These are phyloP conservation scores for Drosophila obscura DNA, from an alignment of 1,140 invertebrate genomes.

Conservation along the genomic window DNA sequence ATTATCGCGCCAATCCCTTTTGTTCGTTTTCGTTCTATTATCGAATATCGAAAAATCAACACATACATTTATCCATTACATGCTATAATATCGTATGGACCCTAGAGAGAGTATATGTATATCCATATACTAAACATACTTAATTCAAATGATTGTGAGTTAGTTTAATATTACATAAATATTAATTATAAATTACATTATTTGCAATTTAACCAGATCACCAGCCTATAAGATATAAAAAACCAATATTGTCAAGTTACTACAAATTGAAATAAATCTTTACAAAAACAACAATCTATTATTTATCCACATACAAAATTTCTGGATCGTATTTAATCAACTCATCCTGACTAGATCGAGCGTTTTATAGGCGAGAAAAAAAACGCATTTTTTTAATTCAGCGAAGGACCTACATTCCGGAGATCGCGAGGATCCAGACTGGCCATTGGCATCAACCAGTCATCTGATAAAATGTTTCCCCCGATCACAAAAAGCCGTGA, in stretches of 20 bases:
- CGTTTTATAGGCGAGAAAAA: too few species aligned
- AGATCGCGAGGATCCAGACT: too few species aligned
- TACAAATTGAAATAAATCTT: conserved; percentile 72
- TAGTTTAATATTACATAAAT: conserved; percentile 82
- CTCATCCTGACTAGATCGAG: too few species aligned
- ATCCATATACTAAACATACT: conserved; percentile 64
- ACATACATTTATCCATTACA: conserved; percentile 29
- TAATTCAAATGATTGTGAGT: conserved; percentile 82
- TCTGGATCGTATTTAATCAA: too few species aligned
- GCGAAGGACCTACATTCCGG: too few species aligned
- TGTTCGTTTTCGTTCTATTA: conserved; percentile 55
- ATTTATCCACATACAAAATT: too few species aligned
- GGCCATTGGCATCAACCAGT: too few species aligned
- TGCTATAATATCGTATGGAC: conserved; percentile 23
- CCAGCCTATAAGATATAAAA: conserved; percentile 70
- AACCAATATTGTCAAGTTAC: conserved; percentile 80
- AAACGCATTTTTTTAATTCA: too few species aligned
- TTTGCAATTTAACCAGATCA: conserved; percentile 79
- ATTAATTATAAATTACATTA: conserved; percentile 81
- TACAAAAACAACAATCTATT: conserved; percentile 30
- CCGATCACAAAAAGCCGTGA: too few species aligned
- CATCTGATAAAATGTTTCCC: too few species aligned
- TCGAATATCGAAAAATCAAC: conserved; percentile 57
- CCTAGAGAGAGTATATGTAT: conserved; percentile 43
- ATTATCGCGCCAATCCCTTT: conserved; percentile 38